Evolutionary conservation across 2,113 vertebrate species (phyloP), one percentile per base, ranked within the genome.

Genomic region (Oophaga pumilio): DNA sequence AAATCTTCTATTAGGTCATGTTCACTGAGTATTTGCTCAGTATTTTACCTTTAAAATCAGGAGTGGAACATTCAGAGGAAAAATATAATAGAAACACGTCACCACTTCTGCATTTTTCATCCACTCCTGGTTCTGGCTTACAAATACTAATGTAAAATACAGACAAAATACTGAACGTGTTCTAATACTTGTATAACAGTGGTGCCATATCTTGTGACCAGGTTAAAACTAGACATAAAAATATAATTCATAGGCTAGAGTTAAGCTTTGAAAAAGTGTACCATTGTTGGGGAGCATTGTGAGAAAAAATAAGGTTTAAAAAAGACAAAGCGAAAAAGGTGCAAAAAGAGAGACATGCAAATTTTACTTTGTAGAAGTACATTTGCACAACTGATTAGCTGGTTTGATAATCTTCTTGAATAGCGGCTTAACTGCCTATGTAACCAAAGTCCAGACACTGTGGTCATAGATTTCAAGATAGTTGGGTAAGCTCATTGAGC

Each of bases 351-450:
- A 74, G 52, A 79, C 76, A 79, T 79, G 76, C 76, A 79, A 79
- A 80, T 80, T 17, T 24, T 28, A 28, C 24, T 20, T 5, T 0
- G 26, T 57, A 57, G 53, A 22, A 80, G 77, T 59, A 28, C 53
- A 80, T 80, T 80, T 80, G 56, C 77, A 80, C 53, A 80, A 80
- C 77, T 60, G 77, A 80, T 59, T 80, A 80, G 56, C 26, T 80
- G 77, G 77, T 60, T 80, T 80, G 56, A 80, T 80, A 80, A 59
- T 59, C 77, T 59, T 80, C 77, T 80, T 57, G 22, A 17, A 56
- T 79, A 79, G 59, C 14, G 24, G 53, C 52, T 79, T 80, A 80
- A 57, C 77, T 33, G 77, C 77, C 76, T 78, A 49, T 78, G 76
- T 78, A 78, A 78, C 76, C 77, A n/a, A 80, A 60, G 24, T 60